Conservation (phyloP, 2,113 vertebrate genomes). For the Fulmarus glacialis region DNA sequence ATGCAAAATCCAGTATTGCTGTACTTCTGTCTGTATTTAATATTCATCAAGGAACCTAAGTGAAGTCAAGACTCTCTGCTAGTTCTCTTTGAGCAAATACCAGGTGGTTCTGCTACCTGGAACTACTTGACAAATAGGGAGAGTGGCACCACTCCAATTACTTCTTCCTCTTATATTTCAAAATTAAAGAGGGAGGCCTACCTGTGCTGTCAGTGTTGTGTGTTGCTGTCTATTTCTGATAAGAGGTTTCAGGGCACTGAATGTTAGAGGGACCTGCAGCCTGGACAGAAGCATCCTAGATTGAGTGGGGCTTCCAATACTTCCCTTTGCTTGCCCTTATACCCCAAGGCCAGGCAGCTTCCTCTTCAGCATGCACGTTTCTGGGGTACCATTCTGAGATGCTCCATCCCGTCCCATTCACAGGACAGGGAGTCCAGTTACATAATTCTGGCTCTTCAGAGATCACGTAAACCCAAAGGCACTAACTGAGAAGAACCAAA, state of each 20-base stretch:
- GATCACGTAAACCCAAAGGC: not conserved
- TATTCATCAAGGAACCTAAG: not conserved
- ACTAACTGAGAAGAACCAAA: not conserved
- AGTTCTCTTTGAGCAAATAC: not conserved
- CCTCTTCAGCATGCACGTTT: fast-evolving
- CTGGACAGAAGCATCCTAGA: not conserved
- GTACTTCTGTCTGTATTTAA: not conserved
- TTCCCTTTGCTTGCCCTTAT: not conserved
- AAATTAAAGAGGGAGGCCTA: not conserved
- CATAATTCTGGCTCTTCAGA: not conserved
- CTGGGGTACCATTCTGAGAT: not conserved
- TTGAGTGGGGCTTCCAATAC: not conserved
- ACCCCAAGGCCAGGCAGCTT: not conserved
- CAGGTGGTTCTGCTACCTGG: not conserved
- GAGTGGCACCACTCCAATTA: not conserved
- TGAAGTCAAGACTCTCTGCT: not conserved
- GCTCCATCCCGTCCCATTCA: not conserved
- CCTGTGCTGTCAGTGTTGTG: not conserved
- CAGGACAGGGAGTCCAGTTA: not conserved
- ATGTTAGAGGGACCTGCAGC: not conserved
- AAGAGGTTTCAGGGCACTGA: not conserved
- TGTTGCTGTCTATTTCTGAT: not conserved
- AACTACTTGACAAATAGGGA: not conserved
- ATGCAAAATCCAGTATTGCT: not conserved
- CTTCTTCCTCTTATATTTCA: not conserved